phyloP scores from a whole-genome alignment of 2,888 invertebrate genomes.

The Quadroppia sp. region DNA sequence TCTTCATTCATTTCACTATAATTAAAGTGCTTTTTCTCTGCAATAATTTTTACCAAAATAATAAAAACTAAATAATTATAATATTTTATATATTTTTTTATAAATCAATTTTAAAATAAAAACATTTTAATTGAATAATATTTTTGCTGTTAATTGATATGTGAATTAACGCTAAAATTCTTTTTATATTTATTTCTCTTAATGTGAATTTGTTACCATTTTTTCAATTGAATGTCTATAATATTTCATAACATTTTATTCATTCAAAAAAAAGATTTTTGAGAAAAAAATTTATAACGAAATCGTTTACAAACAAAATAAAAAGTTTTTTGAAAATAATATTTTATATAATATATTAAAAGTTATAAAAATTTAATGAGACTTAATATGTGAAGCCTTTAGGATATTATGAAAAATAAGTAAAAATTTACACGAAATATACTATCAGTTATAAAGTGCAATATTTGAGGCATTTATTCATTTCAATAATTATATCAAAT shows the following conservation, averaged over 20 bases:
- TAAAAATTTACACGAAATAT: background rate
- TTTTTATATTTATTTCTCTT: no score
- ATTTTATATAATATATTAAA: background rate
- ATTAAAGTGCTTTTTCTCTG: background rate
- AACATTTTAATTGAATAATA: no score
- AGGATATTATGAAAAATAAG: background rate
- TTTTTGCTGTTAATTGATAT: background rate
- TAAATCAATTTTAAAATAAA: no score
- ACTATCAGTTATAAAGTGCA: background rate
- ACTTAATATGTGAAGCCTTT: background rate
- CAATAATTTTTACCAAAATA: background rate
- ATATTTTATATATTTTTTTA: no score
- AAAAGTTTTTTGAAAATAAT: background rate
- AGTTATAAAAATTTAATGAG: slow-evolving; percentile 16
- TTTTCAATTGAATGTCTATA: no score
- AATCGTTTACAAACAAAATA: background rate
- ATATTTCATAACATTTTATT: no score
- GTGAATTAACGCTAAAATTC: no score
- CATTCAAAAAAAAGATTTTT: no score
- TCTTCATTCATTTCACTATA: background rate
- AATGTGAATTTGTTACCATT: no score
- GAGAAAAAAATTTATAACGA: no score
- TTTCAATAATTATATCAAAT: background rate
- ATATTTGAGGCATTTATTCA: background rate
- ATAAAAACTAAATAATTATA: no score